Percentiles rank a stretch among this genome's conserved stretches.
Conservation (phyloP, 2,888 invertebrate species). For the Aphodius granarius region DNA sequence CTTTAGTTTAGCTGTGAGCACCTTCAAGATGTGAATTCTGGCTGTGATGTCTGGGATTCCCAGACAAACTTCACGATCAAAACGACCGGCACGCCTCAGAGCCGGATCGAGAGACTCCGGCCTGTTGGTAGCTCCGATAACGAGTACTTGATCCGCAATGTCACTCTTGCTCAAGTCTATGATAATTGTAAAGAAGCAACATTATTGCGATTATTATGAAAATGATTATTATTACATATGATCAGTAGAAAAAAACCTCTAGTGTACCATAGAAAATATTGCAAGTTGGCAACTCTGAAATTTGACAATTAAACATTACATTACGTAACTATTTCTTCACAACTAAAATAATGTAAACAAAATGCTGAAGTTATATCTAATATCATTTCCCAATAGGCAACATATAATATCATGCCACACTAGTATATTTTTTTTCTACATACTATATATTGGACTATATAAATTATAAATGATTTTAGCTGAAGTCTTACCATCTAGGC, state of each 20-base stretch:
- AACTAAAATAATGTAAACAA: too few relatives aligned
- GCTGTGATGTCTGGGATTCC: constrained; percentile 90
- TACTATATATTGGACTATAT: too few relatives aligned
- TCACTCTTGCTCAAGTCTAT: constrained; percentile 57
- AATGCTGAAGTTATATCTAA: too few relatives aligned
- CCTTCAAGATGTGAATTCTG: constrained; percentile 75
- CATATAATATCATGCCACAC: too few relatives aligned
- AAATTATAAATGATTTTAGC: too few relatives aligned
- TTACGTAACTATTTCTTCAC: too few relatives aligned
- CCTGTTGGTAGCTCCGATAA: constrained; percentile 95
- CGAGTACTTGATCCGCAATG: constrained; percentile 67
- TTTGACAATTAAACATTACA: not conserved
- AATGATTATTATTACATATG: not conserved
- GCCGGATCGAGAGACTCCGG: constrained; percentile 93
- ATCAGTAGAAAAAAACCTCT: not conserved
- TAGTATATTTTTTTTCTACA: too few relatives aligned
- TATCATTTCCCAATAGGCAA: too few relatives aligned
- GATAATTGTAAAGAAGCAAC: constrained; percentile 9
- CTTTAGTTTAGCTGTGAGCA: constrained; percentile 71
- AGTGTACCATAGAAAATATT: too few relatives aligned
- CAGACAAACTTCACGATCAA: constrained; percentile 90
- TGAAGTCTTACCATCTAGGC: constrained; percentile 77
- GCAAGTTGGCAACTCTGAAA: too few relatives aligned
- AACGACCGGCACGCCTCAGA: constrained; percentile 86
- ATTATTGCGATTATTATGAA: not conserved